Conservation (phyloP, 1,140 invertebrate genomes). For the Cyrtorhinus lividipennis region DNA sequence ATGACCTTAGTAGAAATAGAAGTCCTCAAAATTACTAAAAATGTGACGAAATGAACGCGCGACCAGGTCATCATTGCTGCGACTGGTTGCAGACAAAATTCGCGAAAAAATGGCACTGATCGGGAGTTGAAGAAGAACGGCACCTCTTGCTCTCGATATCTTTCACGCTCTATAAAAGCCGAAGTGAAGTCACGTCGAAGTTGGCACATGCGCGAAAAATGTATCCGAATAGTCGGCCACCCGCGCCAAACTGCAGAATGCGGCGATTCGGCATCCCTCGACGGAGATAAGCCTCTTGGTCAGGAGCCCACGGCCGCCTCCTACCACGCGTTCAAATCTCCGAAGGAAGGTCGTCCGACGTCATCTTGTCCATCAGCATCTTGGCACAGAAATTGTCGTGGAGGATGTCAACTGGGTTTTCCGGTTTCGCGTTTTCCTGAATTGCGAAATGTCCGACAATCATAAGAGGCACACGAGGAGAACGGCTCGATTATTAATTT, state of each 20-base stretch:
- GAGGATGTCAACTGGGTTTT: not conserved
- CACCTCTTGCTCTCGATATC: not conserved
- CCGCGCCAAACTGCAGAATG: not conserved
- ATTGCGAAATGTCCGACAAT: constrained; percentile 2
- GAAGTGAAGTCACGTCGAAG: too few relatives aligned
- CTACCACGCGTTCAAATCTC: not conserved
- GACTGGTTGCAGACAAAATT: not conserved
- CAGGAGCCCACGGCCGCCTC: not conserved
- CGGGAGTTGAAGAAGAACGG: not conserved
- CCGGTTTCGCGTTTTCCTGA: not conserved
- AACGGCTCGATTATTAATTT: too few relatives aligned
- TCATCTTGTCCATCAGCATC: not conserved
- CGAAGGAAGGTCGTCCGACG: not conserved
- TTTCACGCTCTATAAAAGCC: not conserved
- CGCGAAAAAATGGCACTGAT: not conserved
- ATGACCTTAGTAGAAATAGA: not conserved
- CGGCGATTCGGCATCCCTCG: not conserved
- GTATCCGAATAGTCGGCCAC: too few relatives aligned
- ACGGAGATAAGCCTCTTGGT: not conserved
- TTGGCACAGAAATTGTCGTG: not conserved
- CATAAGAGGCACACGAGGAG: too few relatives aligned
- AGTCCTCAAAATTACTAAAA: not conserved
- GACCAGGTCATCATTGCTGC: not conserved
- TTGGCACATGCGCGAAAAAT: too few relatives aligned
- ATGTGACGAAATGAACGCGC: not conserved